A percentile compares a stretch with the other conserved stretches of the same genome.
Evolutionary conservation across 2,113 vertebrate species (phyloP).

Genomic region (Megaceryle torquata): DNA sequence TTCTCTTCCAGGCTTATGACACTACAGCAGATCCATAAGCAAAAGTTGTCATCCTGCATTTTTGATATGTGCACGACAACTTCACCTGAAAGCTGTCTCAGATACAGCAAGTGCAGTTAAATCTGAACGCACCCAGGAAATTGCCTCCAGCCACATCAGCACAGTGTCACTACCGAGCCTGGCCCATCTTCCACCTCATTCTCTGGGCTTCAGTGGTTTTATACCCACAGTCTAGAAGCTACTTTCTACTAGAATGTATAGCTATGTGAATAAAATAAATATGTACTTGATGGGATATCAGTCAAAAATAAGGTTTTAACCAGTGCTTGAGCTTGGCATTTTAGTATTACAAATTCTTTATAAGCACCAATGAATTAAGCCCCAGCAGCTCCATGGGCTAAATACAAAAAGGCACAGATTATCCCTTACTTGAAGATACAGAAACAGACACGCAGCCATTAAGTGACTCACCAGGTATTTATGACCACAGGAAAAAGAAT

Average conservation of each 20-base stretch:
- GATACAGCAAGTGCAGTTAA: not conserved
- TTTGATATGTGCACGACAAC: not conserved
- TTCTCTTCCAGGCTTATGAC: not conserved
- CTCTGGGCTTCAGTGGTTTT: not conserved
- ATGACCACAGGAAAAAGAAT: not conserved
- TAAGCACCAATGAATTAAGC: not conserved
- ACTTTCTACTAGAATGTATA: not conserved
- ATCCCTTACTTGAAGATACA: not conserved
- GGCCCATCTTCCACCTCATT: not conserved
- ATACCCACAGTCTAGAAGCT: not conserved
- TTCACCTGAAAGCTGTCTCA: not conserved
- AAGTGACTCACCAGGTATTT: constrained; percentile 34
- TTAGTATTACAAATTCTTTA: not conserved
- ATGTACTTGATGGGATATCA: not conserved
- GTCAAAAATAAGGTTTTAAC: not conserved
- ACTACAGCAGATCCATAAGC: not conserved
- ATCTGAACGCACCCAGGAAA: not conserved
- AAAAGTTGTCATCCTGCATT: not conserved
- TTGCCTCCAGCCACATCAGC: not conserved
- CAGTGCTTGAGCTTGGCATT: not conserved
- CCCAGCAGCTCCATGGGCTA: not conserved
- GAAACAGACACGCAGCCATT: not conserved
- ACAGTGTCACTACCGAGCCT: not conserved
- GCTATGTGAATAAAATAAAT: not conserved
- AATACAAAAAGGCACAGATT: not conserved